Percentiles rank a stretch among this genome's conserved stretches.
Conservation (phyloP, 2,888 invertebrate species). For the Dromius quadrimaculatus region DNA sequence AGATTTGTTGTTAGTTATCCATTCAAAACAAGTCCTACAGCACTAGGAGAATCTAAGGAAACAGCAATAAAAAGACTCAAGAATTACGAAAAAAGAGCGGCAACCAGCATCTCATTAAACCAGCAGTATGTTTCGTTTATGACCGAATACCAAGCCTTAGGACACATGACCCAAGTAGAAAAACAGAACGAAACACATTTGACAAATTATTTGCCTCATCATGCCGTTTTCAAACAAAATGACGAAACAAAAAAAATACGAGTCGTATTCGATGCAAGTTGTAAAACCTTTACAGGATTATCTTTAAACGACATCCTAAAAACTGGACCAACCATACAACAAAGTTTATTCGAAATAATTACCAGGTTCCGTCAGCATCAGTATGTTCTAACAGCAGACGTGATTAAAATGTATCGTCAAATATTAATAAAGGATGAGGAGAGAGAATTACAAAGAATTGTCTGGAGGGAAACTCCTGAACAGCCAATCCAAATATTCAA, state of each 20-base stretch:
- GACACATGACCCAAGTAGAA: conserved; percentile 54
- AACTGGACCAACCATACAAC: conserved; percentile 58
- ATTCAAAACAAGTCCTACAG: conserved; percentile 11
- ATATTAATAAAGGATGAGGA: conserved; percentile 56
- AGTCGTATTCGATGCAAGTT: conserved; percentile 60
- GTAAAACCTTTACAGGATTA: conserved; percentile 54
- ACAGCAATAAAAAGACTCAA: conserved; percentile 52
- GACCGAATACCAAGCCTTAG: conserved; percentile 52
- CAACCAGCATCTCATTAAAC: conserved; percentile 3
- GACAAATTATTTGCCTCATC: conserved; percentile 59
- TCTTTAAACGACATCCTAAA: conserved; percentile 58
- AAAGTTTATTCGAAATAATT: conserved; percentile 57
- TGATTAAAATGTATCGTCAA: conserved; percentile 59
- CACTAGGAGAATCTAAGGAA: conserved; percentile 54
- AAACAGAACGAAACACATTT: background rate
- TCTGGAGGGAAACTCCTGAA: conserved; percentile 53
- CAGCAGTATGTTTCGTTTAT: conserved; percentile 54
- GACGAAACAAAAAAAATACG: conserved; percentile 58
- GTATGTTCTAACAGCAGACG: conserved; percentile 58
- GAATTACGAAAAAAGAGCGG: conserved; percentile 52
- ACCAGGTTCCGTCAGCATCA: conserved; percentile 57
- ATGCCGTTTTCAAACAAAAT: conserved; percentile 56
- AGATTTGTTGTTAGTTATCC: conserved; percentile 51
- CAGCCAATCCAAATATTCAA: conserved; percentile 52
- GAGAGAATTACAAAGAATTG: conserved; percentile 55